A percentile compares a stretch with the other conserved stretches of the same genome.
These are phyloP conservation scores for Oryzias javanicus DNA, from an alignment of 2,113 vertebrate species.

Conservation along the genomic window DNA sequence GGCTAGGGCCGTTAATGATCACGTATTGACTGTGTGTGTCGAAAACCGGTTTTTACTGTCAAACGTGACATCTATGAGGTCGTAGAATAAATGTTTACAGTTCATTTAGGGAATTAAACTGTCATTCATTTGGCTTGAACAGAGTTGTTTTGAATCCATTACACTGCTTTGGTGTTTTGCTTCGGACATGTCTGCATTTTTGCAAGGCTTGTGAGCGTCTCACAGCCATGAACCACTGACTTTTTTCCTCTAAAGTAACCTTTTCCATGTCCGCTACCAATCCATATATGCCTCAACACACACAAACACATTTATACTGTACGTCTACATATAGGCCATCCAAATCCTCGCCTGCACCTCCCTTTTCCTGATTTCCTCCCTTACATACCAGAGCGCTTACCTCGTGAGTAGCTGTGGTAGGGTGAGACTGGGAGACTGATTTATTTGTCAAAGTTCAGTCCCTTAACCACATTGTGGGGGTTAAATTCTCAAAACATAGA, in stretches of 20 bases:
- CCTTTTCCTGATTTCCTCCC: constrained; percentile 58
- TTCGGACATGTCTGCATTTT: too few relatives aligned
- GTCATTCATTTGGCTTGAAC: too few relatives aligned
- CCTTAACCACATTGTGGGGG: constrained; percentile 10
- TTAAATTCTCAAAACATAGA: constrained; percentile 23
- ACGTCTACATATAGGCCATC: constrained; percentile 8
- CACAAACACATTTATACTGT: constrained; percentile 9
- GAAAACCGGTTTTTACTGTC: too few relatives aligned
- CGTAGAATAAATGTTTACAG: too few relatives aligned
- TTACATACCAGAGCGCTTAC: constrained; percentile 63
- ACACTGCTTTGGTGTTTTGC: too few relatives aligned
- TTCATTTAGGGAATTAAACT: too few relatives aligned
- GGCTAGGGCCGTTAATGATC: too few relatives aligned
- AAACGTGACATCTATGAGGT: too few relatives aligned
- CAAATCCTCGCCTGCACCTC: constrained; percentile 15
- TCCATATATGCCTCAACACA: constrained; percentile 8
- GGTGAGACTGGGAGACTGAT: constrained; percentile 44
- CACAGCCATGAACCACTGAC: constrained; percentile 1
- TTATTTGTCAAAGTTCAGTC: constrained; percentile 44
- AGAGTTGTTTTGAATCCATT: too few relatives aligned
- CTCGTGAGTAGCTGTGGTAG: constrained; percentile 38
- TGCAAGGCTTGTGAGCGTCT: constrained; percentile 11
- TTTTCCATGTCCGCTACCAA: constrained; percentile 1
- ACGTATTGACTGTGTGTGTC: too few relatives aligned
- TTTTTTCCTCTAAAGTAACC: constrained; percentile 2